Conservation (phyloP, 2,797 vertebrate genomes). For the Mus spretus region DNA sequence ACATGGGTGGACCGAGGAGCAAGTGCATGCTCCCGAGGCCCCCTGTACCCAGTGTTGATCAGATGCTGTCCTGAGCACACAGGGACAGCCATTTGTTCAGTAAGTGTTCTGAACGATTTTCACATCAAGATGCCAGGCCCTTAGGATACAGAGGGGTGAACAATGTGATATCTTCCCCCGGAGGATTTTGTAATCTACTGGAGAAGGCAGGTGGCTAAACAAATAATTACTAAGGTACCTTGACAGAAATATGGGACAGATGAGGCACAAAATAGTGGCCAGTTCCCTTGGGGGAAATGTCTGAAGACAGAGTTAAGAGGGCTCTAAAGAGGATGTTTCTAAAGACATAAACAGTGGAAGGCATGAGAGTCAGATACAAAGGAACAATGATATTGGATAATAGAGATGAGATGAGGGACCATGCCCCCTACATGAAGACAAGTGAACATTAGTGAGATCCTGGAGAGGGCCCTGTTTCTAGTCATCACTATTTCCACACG, state of each 20-base stretch:
- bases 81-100: neutral
- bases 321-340: neutral
- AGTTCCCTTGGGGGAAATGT: neutral
- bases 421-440: neutral
- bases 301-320: neutral
- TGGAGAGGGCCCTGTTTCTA: neutral
- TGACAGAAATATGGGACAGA: neutral
- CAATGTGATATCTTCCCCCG: neutral
- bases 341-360: neutral
- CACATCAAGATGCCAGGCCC: neutral
- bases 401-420: neutral
- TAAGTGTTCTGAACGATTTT: slow-evolving; percentile 15
- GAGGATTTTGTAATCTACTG: neutral
- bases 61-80: neutral
- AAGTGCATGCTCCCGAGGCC: neutral
- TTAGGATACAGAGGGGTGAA: neutral
- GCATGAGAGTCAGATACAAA: neutral
- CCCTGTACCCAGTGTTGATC: neutral
- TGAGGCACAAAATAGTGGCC: neutral
- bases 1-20: neutral
- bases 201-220: slow-evolving; percentile 23
- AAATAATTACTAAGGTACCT: slow-evolving; percentile 8
- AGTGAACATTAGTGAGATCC: neutral
- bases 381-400: no score
- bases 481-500: neutral